Evolutionary conservation across 2,113 vertebrate genomes (phyloP).

Genomic region (Xyliphius kryptos): DNA sequence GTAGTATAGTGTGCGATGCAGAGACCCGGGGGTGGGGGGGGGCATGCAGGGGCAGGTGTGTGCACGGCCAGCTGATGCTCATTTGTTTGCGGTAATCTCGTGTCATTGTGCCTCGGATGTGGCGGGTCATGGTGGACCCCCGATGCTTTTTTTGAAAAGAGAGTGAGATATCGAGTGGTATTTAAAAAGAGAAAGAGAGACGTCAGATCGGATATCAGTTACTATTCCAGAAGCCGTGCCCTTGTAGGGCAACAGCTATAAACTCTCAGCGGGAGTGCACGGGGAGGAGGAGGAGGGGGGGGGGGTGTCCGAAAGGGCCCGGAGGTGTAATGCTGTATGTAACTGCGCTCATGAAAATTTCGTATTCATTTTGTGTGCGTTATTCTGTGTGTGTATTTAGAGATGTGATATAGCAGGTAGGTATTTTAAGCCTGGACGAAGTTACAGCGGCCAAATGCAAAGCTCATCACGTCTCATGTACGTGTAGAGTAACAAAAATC

Average conservation of each 20-base stretch:
- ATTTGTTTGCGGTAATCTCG: not conserved
- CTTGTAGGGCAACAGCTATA: constrained; percentile 78
- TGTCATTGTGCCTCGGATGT: not conserved
- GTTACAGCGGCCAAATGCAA: too few relatives aligned
- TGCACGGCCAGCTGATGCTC: constrained; percentile 9
- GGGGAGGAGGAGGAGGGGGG: too few relatives aligned
- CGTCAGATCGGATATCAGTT: constrained; percentile 69
- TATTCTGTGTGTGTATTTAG: not conserved
- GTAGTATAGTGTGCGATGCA: too few relatives aligned
- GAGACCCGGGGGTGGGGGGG: not conserved
- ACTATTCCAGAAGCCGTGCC: constrained; percentile 75
- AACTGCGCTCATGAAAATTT: not conserved
- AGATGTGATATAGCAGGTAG: too few relatives aligned
- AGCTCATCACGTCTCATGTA: not conserved
- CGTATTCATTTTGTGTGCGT: not conserved
- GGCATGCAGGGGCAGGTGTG: not conserved
- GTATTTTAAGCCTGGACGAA: too few relatives aligned
- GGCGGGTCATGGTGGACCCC: constrained; percentile 4
- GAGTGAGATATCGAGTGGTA: constrained; percentile 29
- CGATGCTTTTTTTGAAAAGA: not conserved
- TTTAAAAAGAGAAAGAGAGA: constrained; percentile 36
- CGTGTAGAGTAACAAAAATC: too few relatives aligned
- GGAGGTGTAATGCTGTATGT: too few relatives aligned
- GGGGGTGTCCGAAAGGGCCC: too few relatives aligned
- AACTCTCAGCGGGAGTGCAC: constrained; percentile 53